Conservation (phyloP, 2,888 invertebrate genomes). For the Lysandra bellargus region DNA sequence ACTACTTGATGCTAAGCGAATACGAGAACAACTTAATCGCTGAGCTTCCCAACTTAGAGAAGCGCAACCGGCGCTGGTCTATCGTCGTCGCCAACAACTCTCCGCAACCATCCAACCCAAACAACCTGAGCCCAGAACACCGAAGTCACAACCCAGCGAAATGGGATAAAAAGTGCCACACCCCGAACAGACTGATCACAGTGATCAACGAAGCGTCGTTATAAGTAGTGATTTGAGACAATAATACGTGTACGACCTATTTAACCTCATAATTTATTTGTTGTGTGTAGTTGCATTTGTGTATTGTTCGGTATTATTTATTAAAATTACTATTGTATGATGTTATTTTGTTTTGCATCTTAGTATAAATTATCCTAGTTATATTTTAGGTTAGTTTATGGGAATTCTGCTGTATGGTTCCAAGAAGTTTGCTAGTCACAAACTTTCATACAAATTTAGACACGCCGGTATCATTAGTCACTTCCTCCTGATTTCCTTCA, state of each 20-base stretch:
- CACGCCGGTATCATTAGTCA: no score
- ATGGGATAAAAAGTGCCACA: slow-evolving; percentile 77
- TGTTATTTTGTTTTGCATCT: slow-evolving; percentile 3
- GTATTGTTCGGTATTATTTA: slow-evolving; percentile 75
- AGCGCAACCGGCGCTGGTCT: slow-evolving; percentile 87
- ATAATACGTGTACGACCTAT: slow-evolving; percentile 65
- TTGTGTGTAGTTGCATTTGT: slow-evolving; percentile 76
- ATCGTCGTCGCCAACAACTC: slow-evolving; percentile 77
- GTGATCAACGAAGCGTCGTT: slow-evolving; percentile 88
- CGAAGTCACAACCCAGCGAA: slow-evolving; percentile 58
- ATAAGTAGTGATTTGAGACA: slow-evolving; percentile 71
- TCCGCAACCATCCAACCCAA: slow-evolving; percentile 52
- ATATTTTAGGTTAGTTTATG: no score
- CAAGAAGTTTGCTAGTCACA: no score
- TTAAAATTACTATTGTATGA: slow-evolving; percentile 65
- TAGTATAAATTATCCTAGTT: not conserved
- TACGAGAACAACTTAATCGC: slow-evolving; percentile 92
- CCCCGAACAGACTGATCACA: slow-evolving; percentile 84
- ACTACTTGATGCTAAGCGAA: slow-evolving; percentile 91
- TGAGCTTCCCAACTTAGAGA: slow-evolving; percentile 87
- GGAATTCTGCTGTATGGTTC: no score
- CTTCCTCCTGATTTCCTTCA: no score
- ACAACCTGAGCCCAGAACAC: slow-evolving; percentile 61
- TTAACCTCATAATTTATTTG: slow-evolving; percentile 80
- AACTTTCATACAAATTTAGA: no score